phyloP scores from a whole-genome alignment of 2,113 vertebrate genomes.

The Zosterops lateralis region DNA sequence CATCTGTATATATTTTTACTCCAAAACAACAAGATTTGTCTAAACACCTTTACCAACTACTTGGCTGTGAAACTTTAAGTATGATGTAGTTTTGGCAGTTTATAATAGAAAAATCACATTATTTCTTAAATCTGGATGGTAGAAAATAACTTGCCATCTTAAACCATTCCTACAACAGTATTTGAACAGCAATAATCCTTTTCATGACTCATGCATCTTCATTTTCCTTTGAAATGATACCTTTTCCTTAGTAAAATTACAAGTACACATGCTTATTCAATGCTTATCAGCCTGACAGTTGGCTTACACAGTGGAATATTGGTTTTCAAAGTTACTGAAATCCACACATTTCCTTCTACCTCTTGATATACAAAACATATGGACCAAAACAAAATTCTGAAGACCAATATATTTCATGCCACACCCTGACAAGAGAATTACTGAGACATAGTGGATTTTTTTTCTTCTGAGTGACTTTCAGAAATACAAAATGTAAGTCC shows the following conservation, averaged over 20 bases:
- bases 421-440: constrained; percentile 25
- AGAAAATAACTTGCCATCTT: constrained; percentile 43
- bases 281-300: not conserved
- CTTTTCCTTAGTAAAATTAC: constrained; percentile 38
- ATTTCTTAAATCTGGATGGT: not conserved
- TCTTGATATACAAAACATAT: constrained; percentile 36
- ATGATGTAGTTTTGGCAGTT: constrained; percentile 6
- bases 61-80: not conserved
- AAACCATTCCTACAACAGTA: not conserved
- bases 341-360: not conserved
- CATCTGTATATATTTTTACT: not conserved
- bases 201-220: constrained; percentile 7
- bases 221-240: constrained; percentile 57
- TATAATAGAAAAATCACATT: constrained; percentile 47
- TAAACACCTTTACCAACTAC: not conserved
- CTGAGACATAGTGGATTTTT: not conserved
- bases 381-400: constrained; percentile 28
- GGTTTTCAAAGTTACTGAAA: constrained; percentile 50
- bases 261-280: constrained; percentile 53
- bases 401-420: not conserved
- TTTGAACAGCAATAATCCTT: constrained; percentile 56
- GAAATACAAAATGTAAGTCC: not conserved
- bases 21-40: constrained; percentile 7
- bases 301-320: constrained; percentile 27
- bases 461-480: not conserved